Percentiles rank a stretch among this genome's conserved stretches.
Conservation (phyloP, 2,797 vertebrate species). For the Chromis chromis region DNA sequence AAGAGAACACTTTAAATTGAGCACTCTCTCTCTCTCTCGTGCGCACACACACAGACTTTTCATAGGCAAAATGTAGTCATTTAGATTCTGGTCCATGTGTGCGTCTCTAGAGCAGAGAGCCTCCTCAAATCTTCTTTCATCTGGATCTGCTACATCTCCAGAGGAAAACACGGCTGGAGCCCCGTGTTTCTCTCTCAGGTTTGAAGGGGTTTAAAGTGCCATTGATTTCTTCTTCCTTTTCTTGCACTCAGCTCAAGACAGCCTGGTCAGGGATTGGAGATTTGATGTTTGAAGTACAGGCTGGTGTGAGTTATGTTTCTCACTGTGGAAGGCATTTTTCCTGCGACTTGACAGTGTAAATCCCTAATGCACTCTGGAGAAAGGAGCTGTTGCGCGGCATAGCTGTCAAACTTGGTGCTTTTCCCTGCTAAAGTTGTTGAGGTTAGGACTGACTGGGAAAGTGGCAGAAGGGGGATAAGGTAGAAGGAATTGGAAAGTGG, state of each 20-base stretch:
- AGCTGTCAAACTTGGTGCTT: slow-evolving; percentile 37
- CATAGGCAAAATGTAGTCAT: slow-evolving; percentile 55
- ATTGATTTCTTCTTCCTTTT: slow-evolving; percentile 74
- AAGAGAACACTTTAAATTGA: slow-evolving; percentile 64
- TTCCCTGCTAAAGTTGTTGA: slow-evolving; percentile 17
- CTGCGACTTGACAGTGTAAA: slow-evolving; percentile 55
- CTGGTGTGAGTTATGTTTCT: slow-evolving; percentile 48
- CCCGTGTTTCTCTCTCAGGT: slow-evolving; percentile 54
- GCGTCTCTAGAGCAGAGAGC: slow-evolving; percentile 52
- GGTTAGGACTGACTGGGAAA: slow-evolving; percentile 27
- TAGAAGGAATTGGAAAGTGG: slow-evolving; percentile 31
- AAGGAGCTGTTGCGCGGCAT: slow-evolving; percentile 17
- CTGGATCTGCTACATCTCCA: slow-evolving; percentile 67
- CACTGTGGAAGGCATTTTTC: slow-evolving; percentile 51
- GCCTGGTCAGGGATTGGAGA: slow-evolving; percentile 53
- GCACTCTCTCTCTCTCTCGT: slow-evolving; percentile 4
- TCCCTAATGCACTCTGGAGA: slow-evolving; percentile 46
- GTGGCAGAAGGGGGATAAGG: not conserved
- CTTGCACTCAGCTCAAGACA: slow-evolving; percentile 51
- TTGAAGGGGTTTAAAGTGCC: slow-evolving; percentile 71
- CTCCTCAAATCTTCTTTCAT: slow-evolving; percentile 77
- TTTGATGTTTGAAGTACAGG: slow-evolving; percentile 65
- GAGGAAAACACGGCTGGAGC: slow-evolving; percentile 60
- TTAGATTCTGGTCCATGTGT: slow-evolving; percentile 68
- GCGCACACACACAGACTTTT: slow-evolving; percentile 30